Evolutionary conservation across 2,888 invertebrate genomes (phyloP).

Genomic region (Creontiades dilutus): DNA sequence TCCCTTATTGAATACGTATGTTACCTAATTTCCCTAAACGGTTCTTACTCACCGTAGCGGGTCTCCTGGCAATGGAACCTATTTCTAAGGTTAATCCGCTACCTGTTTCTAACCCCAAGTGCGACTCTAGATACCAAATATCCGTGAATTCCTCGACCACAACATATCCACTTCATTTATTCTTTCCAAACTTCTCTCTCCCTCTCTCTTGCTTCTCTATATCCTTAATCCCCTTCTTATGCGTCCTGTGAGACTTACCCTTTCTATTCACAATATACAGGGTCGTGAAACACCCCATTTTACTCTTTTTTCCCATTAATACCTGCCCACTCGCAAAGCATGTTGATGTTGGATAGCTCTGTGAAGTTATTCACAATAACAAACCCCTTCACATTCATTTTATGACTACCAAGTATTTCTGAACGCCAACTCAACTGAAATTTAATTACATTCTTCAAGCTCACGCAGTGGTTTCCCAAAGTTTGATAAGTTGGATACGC

Average conservation of each 20-base stretch:
- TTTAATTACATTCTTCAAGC: no score
- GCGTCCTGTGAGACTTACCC: not conserved
- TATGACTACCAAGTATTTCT: no score
- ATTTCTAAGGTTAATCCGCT: slow-evolving; percentile 29
- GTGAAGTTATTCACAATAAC: no score
- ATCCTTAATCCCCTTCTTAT: not conserved
- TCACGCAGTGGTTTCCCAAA: no score
- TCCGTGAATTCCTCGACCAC: slow-evolving; percentile 23
- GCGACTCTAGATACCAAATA: not conserved
- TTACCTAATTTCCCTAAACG: slow-evolving; percentile 72
- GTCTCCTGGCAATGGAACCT: not conserved
- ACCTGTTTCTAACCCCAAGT: not conserved
- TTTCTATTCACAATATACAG: not conserved
- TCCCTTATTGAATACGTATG: slow-evolving; percentile 72
- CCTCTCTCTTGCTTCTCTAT: not conserved
- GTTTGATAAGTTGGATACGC: no score
- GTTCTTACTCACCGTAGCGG: slow-evolving; percentile 44
- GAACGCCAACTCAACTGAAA: no score
- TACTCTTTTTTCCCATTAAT: not conserved
- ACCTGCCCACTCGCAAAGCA: no score
- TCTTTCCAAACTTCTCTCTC: not conserved
- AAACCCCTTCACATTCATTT: no score
- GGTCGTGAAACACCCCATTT: not conserved
- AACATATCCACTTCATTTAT: slow-evolving; percentile 34
- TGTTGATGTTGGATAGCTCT: no score